Evolutionary conservation across 2,113 vertebrate species (phyloP), one percentile per base, ranked within the genome.

Genomic region (Aegithalos caudatus): DNA sequence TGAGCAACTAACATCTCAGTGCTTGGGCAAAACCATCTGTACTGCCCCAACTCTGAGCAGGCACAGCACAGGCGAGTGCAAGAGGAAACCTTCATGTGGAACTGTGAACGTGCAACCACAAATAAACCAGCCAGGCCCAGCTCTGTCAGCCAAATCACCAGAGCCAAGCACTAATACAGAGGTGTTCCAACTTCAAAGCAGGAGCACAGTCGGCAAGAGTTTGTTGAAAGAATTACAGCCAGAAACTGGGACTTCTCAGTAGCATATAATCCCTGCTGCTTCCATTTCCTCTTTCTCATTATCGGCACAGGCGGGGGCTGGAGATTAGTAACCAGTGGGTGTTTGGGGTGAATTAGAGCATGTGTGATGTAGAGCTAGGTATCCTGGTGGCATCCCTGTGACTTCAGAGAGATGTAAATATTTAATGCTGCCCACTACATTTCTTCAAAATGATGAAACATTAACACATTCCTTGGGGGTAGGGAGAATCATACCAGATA

Each of bases 251-350:
- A 86, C 92, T 92, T 86, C 77, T 92, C 76, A 77, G 67, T 76
- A 94, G 91, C 90, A 64, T 65, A 23, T 85, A 87, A 91, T 81
- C 81, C 94, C 95, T 86, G 94, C 92, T 95, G 86, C 96, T 94
- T 95, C 95, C 80, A 90, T 94, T 97, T 97, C 96, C 96, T 97
- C 94, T 92, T 79, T 86, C 72, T 97, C 93, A 97, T 90, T 94
- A 94, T 96, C 90, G 4, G 86, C 85, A 88, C 74, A 93, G 87
- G 71, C 3, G 69, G 95, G 89, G 96, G 94, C 93, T 95, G 87
- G 37, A 94, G 96, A 96, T 91, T 95, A 95, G 88, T 60, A 71
- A 94, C 80, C 60, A 92, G 91, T 86, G 74, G 92, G 87, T 95
- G 96, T 95, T 91, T 83, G 67, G 86, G 73, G 82, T 81, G 95